Percentiles rank a stretch among this genome's conserved stretches.
Evolutionary conservation across 2,113 vertebrate species (phyloP).

Genomic region (Strigops habroptila): DNA sequence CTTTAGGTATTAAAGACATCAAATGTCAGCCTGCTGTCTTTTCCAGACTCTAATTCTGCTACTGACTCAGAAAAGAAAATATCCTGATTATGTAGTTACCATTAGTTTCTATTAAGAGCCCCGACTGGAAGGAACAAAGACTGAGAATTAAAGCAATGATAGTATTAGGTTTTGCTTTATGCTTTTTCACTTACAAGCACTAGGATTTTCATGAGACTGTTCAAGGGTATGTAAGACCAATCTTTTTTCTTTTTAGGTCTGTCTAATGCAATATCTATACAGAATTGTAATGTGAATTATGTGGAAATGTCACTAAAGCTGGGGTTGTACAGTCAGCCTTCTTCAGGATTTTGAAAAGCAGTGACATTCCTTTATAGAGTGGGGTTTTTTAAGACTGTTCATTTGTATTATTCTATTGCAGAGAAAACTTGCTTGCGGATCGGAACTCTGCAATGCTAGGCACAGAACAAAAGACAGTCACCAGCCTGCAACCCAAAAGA

Average conservation of each 20-base stretch:
- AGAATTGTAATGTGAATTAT: neutral
- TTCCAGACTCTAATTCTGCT: neutral
- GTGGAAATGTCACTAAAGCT: neutral
- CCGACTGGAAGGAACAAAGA: neutral
- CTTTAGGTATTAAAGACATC: neutral
- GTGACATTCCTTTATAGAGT: neutral
- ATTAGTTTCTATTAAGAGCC: neutral
- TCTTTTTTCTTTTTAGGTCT: neutral
- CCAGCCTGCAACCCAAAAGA: neutral
- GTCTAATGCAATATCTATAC: neutral
- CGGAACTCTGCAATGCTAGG: neutral
- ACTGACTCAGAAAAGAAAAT: neutral
- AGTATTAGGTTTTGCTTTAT: constrained; percentile 15
- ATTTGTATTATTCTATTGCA: neutral
- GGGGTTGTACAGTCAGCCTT: neutral
- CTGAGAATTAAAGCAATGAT: constrained; percentile 16
- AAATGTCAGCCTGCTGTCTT: neutral
- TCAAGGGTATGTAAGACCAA: neutral
- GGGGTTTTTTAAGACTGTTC: neutral
- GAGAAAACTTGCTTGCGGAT: neutral
- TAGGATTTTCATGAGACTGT: neutral
- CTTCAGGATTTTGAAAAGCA: neutral
- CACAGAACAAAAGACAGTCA: neutral
- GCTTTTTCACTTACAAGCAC: neutral
- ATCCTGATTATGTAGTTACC: neutral